Conservation (phyloP, 2,888 invertebrate species). For the Plutella xylostella region DNA sequence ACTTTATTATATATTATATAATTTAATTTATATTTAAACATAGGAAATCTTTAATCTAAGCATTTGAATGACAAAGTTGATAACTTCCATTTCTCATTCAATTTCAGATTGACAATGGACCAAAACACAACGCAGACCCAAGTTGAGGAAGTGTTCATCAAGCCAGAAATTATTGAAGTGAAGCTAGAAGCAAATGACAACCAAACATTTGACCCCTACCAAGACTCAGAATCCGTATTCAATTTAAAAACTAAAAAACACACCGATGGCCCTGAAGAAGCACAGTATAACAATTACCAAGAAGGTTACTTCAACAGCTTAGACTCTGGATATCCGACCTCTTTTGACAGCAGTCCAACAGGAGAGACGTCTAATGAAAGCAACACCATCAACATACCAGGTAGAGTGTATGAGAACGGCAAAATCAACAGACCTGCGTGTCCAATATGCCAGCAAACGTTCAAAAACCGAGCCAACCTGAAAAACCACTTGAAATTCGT, state of each 20-base stretch:
- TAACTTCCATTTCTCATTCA: too few species aligned
- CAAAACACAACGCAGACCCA: too few species aligned
- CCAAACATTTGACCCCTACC: neutral
- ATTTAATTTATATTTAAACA: too few species aligned
- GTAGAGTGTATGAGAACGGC: constrained; percentile 28
- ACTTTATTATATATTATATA: too few species aligned
- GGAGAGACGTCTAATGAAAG: neutral
- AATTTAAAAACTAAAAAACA: too few species aligned
- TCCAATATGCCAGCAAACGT: constrained; percentile 21
- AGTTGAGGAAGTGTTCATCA: neutral
- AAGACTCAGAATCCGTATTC: neutral
- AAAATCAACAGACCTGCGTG: constrained; percentile 25
- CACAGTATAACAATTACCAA: neutral
- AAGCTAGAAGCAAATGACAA: neutral
- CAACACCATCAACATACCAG: constrained; percentile 14
- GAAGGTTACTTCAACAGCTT: neutral
- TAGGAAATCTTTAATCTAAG: too few species aligned
- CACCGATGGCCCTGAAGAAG: too few species aligned
- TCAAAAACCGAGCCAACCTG: constrained; percentile 25
- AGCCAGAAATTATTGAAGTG: neutral
- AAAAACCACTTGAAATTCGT: constrained; percentile 25
- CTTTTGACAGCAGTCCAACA: neutral
- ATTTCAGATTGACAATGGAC: too few species aligned
- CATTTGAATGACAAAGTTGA: too few species aligned
- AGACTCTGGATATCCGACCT: neutral